Conservation (phyloP, 2,888 invertebrate genomes). For the Tridacna crocea region DNA sequence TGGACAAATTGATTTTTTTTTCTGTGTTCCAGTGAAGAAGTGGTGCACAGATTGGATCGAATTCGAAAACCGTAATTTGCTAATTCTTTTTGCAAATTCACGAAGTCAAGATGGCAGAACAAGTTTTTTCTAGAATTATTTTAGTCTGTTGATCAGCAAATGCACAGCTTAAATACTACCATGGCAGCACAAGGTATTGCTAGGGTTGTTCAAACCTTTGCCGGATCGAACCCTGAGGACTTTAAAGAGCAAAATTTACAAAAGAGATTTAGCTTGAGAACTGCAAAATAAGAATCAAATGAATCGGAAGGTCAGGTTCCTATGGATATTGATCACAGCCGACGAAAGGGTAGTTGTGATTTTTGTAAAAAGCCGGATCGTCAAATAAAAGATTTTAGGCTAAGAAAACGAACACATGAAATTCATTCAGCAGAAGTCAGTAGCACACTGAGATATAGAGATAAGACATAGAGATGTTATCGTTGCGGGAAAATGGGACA, state of each 20-base stretch:
- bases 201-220: slow-evolving; percentile 28
- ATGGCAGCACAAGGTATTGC: slow-evolving; percentile 34
- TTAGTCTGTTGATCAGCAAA: slow-evolving; percentile 12
- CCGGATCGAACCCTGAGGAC: slow-evolving; percentile 22
- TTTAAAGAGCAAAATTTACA: slow-evolving; percentile 48
- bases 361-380: slow-evolving; percentile 19
- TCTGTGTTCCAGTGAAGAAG: not conserved
- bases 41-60: not conserved
- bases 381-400: slow-evolving; percentile 16
- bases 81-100: slow-evolving; percentile 2
- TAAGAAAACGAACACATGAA: not conserved
- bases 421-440: not conserved
- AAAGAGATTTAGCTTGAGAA: slow-evolving; percentile 37
- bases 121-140: slow-evolving; percentile 15
- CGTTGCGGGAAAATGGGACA: slow-evolving; percentile 13
- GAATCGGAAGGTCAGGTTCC: slow-evolving; percentile 9
- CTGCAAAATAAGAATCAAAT: not conserved
- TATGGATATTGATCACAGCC: slow-evolving; percentile 37
- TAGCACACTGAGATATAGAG: not conserved
- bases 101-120: not conserved
- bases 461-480: not conserved
- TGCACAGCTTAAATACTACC: slow-evolving; percentile 16
- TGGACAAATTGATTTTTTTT: not conserved
- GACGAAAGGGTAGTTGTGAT: slow-evolving; percentile 16
- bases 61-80: slow-evolving; percentile 5